A percentile compares a stretch with the other conserved stretches of the same genome.
Evolutionary conservation across 2,888 invertebrate genomes (phyloP).

Genomic region (Galeopsomyia nigrocyanea): DNA sequence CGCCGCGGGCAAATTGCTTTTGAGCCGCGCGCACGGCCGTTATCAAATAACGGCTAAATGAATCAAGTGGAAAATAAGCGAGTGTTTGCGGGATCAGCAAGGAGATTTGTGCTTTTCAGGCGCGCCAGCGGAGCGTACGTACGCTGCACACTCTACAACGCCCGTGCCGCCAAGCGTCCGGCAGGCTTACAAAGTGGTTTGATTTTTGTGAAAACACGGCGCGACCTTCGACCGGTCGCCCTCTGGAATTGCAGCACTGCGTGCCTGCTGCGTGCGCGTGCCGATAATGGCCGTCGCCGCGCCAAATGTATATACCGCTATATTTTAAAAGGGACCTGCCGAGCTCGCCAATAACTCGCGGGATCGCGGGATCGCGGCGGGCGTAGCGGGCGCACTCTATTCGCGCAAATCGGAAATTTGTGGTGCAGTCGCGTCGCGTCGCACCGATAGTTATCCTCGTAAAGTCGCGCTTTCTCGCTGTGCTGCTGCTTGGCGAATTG

Average conservation of each 20-base stretch:
- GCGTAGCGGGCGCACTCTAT: no score
- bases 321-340: slow-evolving; percentile 32
- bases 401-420: slow-evolving; percentile 49
- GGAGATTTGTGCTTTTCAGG: no score
- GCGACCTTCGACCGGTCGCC: no score
- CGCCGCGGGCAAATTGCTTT: slow-evolving; percentile 20
- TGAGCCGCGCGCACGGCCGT: slow-evolving; percentile 11
- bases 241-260: no score
- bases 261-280: neutral
- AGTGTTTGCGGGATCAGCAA: neutral
- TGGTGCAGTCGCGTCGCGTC: slow-evolving; percentile 44
- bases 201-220: no score
- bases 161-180: no score
- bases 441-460: slow-evolving; percentile 40
- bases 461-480: slow-evolving; percentile 40
- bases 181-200: no score
- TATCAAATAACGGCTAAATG: slow-evolving; percentile 31
- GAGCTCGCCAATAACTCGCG: slow-evolving; percentile 45
- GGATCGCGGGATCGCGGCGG: slow-evolving; percentile 48
- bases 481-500: neutral
- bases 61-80: slow-evolving; percentile 26
- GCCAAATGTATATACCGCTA: slow-evolving; percentile 31
- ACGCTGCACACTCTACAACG: no score
- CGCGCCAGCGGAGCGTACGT: no score
- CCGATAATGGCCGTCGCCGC: slow-evolving; percentile 1